Evolutionary conservation across 2,888 invertebrate genomes (phyloP), one percentile per base, ranked within the genome.

Genomic region (Dynastes hyllus): DNA sequence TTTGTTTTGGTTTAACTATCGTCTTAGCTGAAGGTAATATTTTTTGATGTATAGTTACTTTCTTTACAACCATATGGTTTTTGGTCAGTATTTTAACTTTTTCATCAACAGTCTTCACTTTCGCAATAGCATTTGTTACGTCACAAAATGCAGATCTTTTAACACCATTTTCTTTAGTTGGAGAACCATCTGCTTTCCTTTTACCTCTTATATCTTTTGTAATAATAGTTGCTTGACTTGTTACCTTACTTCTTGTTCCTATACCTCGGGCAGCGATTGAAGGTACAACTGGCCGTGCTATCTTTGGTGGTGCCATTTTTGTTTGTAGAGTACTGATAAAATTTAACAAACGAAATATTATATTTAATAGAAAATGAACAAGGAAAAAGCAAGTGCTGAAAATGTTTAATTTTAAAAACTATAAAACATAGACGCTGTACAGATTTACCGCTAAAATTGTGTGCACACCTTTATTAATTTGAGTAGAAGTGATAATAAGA

Each of bases 101-200:
- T 67, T 84, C 81, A 51, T 84, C 81, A 32, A 81, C 29, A n/a
- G 77, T 79, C 67, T 82, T 84, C 11, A 83, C 80, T 78, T 86
- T 86, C 8, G 70, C 89, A 83, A 90, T 88, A 81, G 93, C 94
- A 89, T 96, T 96, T 73, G 96, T 96, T 83, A 97, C 92, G 88
- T 97, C 97, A 80, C 95, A 95, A 86, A 97, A 93, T 2, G 96
- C 97, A 61, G 95, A 94, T 85, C 97, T 91, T 88, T 96, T 97
- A 4, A 93, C 92, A 73, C 91, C 92, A 83, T 92, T 93, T 86
- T 94, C 94, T 88, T 95, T 95, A 65, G 93, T 86, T 3, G 96
- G 96, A 78, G 95, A 96, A 81, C 92, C 92, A 65, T 94, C 94
- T 1, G 96, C 96, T 91, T 96, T 96, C 86, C 96, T 91, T 88